Percentiles rank a stretch among this genome's conserved stretches.
Conservation (phyloP, 2,797 vertebrate genomes). For the Epinephelus awoara region DNA sequence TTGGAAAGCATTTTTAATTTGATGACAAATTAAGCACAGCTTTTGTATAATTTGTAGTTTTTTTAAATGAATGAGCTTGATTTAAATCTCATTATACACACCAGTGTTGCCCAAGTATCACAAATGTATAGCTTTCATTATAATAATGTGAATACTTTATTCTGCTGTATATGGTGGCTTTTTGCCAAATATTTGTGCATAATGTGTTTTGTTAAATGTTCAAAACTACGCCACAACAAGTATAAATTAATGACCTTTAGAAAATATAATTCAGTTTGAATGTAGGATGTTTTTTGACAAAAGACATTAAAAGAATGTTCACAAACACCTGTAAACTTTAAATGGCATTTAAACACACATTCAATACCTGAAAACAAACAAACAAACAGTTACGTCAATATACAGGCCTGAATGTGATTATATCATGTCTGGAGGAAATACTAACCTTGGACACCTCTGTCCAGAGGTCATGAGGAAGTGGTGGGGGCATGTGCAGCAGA, state of each 20-base stretch:
- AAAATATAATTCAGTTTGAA: constrained; percentile 15
- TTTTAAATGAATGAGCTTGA: constrained; percentile 36
- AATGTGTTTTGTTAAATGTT: constrained; percentile 50
- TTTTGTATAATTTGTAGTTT: constrained; percentile 38
- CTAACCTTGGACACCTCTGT: constrained; percentile 82
- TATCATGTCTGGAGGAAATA: constrained; percentile 59
- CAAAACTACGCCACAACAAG: constrained; percentile 44
- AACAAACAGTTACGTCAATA: not conserved
- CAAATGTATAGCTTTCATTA: constrained; percentile 41
- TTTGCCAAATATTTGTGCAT: constrained; percentile 62
- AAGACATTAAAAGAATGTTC: constrained; percentile 31
- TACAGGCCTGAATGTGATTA: constrained; percentile 8
- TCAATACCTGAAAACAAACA: not conserved
- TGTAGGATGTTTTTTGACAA: not conserved
- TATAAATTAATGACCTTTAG: constrained; percentile 31
- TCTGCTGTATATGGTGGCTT: constrained; percentile 42
- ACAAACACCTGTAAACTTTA: not conserved
- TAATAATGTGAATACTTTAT: constrained; percentile 66
- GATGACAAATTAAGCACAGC: constrained; percentile 11
- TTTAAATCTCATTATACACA: constrained; percentile 26
- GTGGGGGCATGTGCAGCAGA: constrained; percentile 79
- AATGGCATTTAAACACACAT: constrained; percentile 8
- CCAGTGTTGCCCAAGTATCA: constrained; percentile 35
- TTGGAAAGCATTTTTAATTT: constrained; percentile 28
- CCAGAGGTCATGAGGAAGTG: constrained; percentile 84